Base-by-base conservation (phyloP, 2,113 vertebrate species). In the Podarcis muralis region DNA sequence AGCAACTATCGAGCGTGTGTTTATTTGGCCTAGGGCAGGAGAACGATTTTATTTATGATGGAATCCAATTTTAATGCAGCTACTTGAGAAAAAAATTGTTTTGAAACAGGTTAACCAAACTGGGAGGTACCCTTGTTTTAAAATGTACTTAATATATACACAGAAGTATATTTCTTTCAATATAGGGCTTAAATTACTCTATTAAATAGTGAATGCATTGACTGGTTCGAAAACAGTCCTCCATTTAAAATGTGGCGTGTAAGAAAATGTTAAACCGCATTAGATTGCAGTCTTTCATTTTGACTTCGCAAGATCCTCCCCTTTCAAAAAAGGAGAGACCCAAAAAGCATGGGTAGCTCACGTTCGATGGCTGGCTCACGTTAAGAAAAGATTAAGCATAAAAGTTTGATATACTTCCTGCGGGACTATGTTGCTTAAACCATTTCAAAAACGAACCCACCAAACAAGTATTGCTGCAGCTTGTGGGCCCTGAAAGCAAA, bases 201-300 rank as follows among this genome's bases (percentile, higher is more conserved):
- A 93, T 75, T 84, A 95, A 94, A 93, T 95, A 84, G 86, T 88
- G 93, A 92, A 92, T 1, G 0, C 80, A 93, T 93, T 96, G 62
- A 95, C 95, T 92, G 92, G 94, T 96, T 95, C 94, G 96, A 89
- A 95, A 93, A 71, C 62, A 91, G 91, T 87, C 92, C 72, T 91
- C 87, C 35, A 90, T 92, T 96, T 81, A 91, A 75, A 91, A 92
- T 30, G 43, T 92, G 88, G 75, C 90, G 37, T 92, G 91, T 59
- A 93, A 94, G 84, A 96, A 91, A 95, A 90, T 93, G 89, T 53
- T 90, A 91, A 66, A 85, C 93, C 95, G 91, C 85, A 92, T 95
- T 93, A 94, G 88, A 92, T 93, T 91, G 90, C 25, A 91, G 76
- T 68, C 65, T 87, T 91, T 85, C 91, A 90, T 93, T 92, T 94